Percentiles rank a stretch among this genome's conserved stretches.
These are phyloP conservation scores for Platichthys flesus DNA, from an alignment of 2,113 vertebrate genomes.

Conservation along the genomic window DNA sequence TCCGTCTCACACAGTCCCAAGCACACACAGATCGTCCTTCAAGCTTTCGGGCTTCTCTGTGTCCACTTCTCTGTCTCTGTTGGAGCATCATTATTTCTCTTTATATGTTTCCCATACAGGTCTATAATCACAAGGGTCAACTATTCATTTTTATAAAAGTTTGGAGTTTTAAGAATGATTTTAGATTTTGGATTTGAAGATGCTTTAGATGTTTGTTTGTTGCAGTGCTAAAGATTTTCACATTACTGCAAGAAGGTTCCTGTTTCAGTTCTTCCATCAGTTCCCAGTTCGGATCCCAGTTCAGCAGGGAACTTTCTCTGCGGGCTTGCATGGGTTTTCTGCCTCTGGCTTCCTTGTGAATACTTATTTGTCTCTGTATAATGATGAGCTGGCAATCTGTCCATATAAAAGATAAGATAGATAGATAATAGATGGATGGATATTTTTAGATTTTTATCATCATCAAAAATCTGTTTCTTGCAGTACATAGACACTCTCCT, in stretches of 20 bases:
- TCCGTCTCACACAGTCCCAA: constrained; percentile 33
- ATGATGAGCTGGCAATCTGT: too few relatives aligned
- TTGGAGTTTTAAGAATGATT: background rate
- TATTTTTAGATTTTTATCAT: background rate
- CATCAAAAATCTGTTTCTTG: background rate
- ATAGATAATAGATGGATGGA: too few relatives aligned
- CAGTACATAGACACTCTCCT: background rate
- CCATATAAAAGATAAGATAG: too few relatives aligned
- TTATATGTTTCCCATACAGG: background rate
- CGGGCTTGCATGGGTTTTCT: too few relatives aligned
- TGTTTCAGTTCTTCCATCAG: too few relatives aligned
- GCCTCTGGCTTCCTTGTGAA: too few relatives aligned
- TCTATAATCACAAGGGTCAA: background rate
- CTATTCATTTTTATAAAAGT: too few relatives aligned
- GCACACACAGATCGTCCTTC: constrained; percentile 57
- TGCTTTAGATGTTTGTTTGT: background rate
- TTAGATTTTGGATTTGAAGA: background rate
- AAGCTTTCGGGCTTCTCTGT: constrained; percentile 40
- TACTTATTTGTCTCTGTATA: too few relatives aligned
- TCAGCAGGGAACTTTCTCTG: too few relatives aligned
- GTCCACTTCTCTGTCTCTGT: constrained; percentile 9
- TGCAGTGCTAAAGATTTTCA: too few relatives aligned
- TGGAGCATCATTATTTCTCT: constrained; percentile 19
- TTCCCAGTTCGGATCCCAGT: too few relatives aligned
- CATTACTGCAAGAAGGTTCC: too few relatives aligned